Conservation (phyloP, 2,888 invertebrate species). For the Drosophila nr. fundita region DNA sequence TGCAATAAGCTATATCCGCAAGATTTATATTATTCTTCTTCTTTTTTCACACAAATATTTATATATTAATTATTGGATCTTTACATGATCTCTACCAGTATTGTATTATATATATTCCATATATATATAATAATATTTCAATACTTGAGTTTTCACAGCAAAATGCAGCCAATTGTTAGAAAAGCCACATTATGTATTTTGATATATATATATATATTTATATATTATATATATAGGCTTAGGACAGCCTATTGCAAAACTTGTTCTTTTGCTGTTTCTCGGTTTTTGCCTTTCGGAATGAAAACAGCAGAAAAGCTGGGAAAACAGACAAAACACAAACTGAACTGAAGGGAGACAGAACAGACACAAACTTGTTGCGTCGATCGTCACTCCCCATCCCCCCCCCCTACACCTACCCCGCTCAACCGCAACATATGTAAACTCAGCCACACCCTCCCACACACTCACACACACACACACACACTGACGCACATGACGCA, state of each 20-base stretch:
- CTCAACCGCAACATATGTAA: constrained; percentile 39
- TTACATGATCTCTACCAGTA: background rate
- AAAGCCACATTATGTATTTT: background rate
- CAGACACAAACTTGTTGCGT: constrained; percentile 15
- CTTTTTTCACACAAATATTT: no score
- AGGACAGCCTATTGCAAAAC: background rate
- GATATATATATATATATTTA: background rate
- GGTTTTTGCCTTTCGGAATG: background rate
- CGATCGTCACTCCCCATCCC: constrained; percentile 43
- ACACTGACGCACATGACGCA: constrained; percentile 62
- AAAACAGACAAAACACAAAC: background rate
- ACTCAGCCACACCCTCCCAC: constrained; percentile 40
- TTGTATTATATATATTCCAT: background rate
- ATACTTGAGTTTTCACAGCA: background rate
- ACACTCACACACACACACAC: constrained; percentile 31
- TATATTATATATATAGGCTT: background rate
- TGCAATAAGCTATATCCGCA: background rate
- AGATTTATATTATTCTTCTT: background rate
- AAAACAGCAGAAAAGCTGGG: background rate
- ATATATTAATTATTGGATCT: no score
- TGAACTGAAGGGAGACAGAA: background rate
- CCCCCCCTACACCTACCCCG: background rate
- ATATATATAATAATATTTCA: background rate
- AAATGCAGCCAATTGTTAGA: background rate
- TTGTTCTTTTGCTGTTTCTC: background rate